phyloP scores from a whole-genome alignment of 2,797 vertebrate species.

The Otus scops region DNA sequence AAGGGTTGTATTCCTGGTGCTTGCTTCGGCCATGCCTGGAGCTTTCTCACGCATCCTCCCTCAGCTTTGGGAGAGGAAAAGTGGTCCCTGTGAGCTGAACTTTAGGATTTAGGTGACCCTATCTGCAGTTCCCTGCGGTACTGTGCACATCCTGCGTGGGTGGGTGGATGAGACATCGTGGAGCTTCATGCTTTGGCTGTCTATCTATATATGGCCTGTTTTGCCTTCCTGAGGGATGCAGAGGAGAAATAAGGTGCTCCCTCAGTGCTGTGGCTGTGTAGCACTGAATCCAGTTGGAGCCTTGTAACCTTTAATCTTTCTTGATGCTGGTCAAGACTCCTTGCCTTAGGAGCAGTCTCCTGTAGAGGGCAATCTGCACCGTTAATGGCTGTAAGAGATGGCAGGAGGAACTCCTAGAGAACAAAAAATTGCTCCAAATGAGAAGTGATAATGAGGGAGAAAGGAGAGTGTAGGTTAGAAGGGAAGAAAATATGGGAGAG shows the following conservation, averaged over 20 bases:
- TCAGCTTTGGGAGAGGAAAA: neutral
- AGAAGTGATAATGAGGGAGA: neutral
- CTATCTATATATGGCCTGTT: neutral
- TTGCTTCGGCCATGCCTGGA: neutral
- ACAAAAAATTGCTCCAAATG: neutral
- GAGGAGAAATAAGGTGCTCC: neutral
- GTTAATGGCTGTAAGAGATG: neutral
- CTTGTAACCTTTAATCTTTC: neutral
- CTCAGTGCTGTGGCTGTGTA: neutral
- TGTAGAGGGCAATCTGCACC: slow-evolving; percentile 29
- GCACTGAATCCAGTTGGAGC: neutral
- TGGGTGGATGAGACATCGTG: neutral
- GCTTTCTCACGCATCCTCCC: neutral
- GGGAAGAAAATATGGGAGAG: neutral
- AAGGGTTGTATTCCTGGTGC: neutral
- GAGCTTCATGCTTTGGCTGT: neutral
- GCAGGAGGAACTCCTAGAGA: neutral
- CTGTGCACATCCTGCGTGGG: neutral
- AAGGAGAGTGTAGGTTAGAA: neutral
- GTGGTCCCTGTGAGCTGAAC: neutral
- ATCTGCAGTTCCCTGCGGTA: neutral
- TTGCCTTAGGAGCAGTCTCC: neutral
- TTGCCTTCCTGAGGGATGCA: neutral
- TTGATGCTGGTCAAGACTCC: neutral
- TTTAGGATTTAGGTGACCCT: neutral